A percentile compares a stretch with the other conserved stretches of the same genome.
These are phyloP conservation scores for Ceriagrion tenellum DNA, from an alignment of 2,888 invertebrate genomes.

Conservation along the genomic window DNA sequence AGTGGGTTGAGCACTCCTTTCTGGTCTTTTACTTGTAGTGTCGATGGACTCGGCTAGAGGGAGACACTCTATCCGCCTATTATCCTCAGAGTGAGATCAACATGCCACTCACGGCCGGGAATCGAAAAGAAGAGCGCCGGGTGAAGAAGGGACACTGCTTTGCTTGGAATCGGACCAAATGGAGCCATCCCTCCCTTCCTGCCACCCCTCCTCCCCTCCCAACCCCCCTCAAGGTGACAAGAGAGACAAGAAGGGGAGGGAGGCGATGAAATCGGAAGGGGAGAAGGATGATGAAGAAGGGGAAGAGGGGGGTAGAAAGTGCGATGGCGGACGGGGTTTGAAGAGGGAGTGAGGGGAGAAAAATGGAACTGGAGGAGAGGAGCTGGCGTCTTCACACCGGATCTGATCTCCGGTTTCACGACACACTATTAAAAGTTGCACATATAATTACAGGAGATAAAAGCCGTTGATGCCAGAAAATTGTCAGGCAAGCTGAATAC, in stretches of 20 bases:
- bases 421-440: too few relatives aligned
- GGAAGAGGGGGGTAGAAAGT: neutral
- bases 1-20: neutral
- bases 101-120: constrained; percentile 59
- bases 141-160: constrained; percentile 51
- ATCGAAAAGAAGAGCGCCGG: constrained; percentile 34
- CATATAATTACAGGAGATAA: too few relatives aligned
- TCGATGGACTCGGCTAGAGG: constrained; percentile 60
- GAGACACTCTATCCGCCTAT: constrained; percentile 67
- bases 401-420: too few relatives aligned
- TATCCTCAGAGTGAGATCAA: constrained; percentile 58
- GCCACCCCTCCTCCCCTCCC: neutral
- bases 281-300: neutral
- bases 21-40: constrained; percentile 47
- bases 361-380: neutral
- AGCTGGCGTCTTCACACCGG: too few relatives aligned
- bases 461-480: too few relatives aligned
- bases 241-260: neutral
- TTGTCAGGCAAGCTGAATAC: too few relatives aligned
- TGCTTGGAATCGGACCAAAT: constrained; percentile 64
- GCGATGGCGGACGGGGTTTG: neutral
- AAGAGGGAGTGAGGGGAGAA: neutral
- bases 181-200: constrained; percentile 13
- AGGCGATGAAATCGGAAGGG: neutral
- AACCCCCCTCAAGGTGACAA: neutral